Base-by-base conservation (phyloP, 1,140 invertebrate genomes). In the Drosophila pruinosa region DNA sequence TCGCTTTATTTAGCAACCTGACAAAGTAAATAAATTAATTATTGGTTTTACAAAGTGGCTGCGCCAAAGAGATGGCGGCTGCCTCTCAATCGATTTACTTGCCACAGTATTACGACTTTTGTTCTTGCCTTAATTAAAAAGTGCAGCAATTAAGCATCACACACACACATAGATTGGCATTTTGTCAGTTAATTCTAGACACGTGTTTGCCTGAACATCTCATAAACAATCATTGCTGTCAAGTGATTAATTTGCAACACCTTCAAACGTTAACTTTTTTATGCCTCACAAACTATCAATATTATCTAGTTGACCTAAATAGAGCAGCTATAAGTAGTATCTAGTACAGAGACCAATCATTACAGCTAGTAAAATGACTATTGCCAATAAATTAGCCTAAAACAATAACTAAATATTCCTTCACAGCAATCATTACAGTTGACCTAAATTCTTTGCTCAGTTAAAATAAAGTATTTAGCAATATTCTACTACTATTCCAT, bases 1-100 rank as follows among this genome's bases (percentile, higher is more conserved):
- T 17, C 5, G 0, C 28, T 14, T 12, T 38, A 17, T 21, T 58
- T 45, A 8, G 12, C 47, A 8, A 14, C 34, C 19, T 24, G 17
- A n/a, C 47, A 58, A 36, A 65, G 77, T 80, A 75, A 80, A 80
- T 78, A 80, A 63, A 80, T 41, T 75, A 80, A 75, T 78, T 72
- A 39, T 59, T 34, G 10, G 28, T 28, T n/a, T n/a, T 28, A 28
- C 26, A 28, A 28, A 28, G n/a, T n/a, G n/a, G n/a, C n/a, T n/a
- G n/a, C n/a, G n/a, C n/a, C n/a, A n/a, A n/a, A n/a, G n/a, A n/a
- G n/a, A n/a, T n/a, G n/a, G n/a, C n/a, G n/a, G n/a, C n/a, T n/a
- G n/a, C n/a, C n/a, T 62, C 21, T 17, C 31, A 5, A 38, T 26
- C 28, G 19, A 38, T 57, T 41, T 56, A 47, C 41, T 77, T 67